phyloP scores from a whole-genome alignment of 1,140 invertebrate genomes.

The Temnothorax nylanderi region DNA sequence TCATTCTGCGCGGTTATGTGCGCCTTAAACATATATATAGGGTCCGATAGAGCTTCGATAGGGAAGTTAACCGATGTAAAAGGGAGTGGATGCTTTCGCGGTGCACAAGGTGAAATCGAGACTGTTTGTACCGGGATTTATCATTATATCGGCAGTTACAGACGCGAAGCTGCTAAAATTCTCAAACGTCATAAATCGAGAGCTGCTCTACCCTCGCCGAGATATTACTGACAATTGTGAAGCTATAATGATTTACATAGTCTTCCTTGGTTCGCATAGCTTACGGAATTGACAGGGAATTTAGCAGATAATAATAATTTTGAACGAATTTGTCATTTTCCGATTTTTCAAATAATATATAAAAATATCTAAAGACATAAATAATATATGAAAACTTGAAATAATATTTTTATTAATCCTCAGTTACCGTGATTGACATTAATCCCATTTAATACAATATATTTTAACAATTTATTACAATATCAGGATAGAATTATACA shows the following conservation, averaged over 20 bases:
- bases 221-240: conserved; percentile 12
- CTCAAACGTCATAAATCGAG: conserved; percentile 18
- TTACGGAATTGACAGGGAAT: not conserved
- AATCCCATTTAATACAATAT: not conserved
- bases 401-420: not conserved
- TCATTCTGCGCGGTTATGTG: not conserved
- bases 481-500: not conserved
- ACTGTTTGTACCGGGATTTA: conserved; percentile 23
- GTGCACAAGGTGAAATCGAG: not conserved
- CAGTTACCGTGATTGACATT: not conserved
- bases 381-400: not conserved
- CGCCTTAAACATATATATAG: not conserved
- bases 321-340: not conserved
- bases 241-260: not conserved
- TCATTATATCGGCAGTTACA: not conserved
- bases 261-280: not conserved
- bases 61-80: not conserved
- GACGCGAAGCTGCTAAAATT: not conserved
- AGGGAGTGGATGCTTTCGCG: conserved; percentile 13
- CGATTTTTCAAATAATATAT: not conserved
- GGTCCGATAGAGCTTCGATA: not conserved
- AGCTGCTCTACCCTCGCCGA: not conserved
- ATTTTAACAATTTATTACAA: not conserved
- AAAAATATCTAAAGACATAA: not conserved
- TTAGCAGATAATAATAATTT: not conserved